Base-by-base conservation (phyloP, 2,797 vertebrate species). In the Salarias fasciatus region DNA sequence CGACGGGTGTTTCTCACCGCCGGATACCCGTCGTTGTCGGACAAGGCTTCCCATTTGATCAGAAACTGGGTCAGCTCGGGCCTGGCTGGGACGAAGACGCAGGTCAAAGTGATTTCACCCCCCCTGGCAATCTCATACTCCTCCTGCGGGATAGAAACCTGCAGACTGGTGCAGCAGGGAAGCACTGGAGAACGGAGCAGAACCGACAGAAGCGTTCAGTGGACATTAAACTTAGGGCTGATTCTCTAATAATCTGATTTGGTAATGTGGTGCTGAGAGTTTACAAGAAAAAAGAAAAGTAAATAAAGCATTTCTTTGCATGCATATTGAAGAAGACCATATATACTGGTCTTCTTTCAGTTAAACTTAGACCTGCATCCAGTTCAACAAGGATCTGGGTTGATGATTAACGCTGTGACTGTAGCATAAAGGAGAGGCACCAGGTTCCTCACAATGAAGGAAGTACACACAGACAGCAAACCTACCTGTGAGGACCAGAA, bases 401-500 rank as follows among this genome's bases (percentile, higher is more conserved):
- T 75, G 85, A 87, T 87, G 53, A 88, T 90, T 90, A 88, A 88
- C 88, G 31, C 3, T 0, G 24, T 52, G 28, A 71, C 38, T 59
- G 55, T 55, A 11, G 6, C 45, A 56, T 51, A 46, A 76, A 88
- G 90, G 86, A 86, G 87, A 87, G 89, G 81, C 11, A n/a, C 40
- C 6, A 6, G 12, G 51, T 65, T 35, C 45, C 58, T 64, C 13
- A 55, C 78, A 80, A 74, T 13, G 44, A 5, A 71, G n/a, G n/a
- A n/a, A n/a, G n/a, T n/a, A n/a, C n/a, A n/a, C n/a, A n/a, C n/a
- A 13, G 36, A 24, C 24, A 24, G 24, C 18, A 77, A 75, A 3
- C 72, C 1, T 72, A 91, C 90, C 90, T 87, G 88, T 63, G 8
- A 90, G 38, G 12, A 84, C 48, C 41, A 88, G n/a, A 67, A 89